Conservation (phyloP, 2,797 vertebrate genomes). For the Pyrocephalus nanus region DNA sequence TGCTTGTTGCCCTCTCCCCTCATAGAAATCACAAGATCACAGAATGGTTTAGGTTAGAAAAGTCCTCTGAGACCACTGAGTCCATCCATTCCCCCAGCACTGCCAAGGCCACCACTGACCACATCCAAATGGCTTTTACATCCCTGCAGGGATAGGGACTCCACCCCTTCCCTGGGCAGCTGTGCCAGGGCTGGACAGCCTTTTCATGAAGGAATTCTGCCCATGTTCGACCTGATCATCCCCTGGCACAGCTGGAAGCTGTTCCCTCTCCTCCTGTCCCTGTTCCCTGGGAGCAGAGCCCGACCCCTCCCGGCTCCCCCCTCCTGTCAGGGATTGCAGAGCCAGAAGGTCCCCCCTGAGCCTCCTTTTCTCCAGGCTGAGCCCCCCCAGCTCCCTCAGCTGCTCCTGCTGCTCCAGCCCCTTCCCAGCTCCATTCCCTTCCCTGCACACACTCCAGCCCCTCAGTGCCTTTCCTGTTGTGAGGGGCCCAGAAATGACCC, state of each 20-base stretch:
- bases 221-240: too few relatives aligned
- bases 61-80: not conserved
- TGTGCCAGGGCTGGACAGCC: not conserved
- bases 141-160: not conserved
- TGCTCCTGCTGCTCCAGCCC: fast-evolving
- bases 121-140: fast-evolving
- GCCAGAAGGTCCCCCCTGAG: not conserved
- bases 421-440: not conserved
- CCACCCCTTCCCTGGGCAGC: not conserved
- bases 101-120: not conserved
- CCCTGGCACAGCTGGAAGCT: not conserved
- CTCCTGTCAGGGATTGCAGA: not conserved
- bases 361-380: not conserved
- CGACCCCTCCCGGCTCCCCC: not conserved
- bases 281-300: not conserved
- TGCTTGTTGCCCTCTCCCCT: too few relatives aligned
- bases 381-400: not conserved
- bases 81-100: not conserved
- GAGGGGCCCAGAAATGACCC: not conserved
- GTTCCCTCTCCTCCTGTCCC: not conserved
- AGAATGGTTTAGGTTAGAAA: not conserved
- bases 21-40: not conserved
- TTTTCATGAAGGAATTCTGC: not conserved
- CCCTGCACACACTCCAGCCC: fast-evolving
- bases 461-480: fast-evolving